Percentiles rank a stretch among this genome's conserved stretches.
Conservation (phyloP, 2,888 invertebrate genomes). For the Euspilapteryx auroguttella region DNA sequence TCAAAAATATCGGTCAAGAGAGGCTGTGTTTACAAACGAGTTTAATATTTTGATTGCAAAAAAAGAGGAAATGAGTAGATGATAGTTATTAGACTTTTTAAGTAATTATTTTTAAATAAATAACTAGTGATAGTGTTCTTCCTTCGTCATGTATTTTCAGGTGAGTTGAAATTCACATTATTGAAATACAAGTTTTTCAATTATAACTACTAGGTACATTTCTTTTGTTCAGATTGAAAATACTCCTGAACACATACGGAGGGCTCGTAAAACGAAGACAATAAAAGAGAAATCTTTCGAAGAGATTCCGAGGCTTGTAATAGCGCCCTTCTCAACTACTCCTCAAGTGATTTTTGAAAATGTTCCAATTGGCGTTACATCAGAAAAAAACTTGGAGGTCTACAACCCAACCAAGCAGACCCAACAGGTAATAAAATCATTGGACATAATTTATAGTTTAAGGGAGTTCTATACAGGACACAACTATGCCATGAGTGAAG, state of each 20-base stretch:
- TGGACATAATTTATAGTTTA: no score
- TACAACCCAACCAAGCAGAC: conserved; percentile 55
- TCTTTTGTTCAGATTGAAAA: conserved; percentile 45
- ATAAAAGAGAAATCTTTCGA: conserved; percentile 21
- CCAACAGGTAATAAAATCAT: conserved; percentile 29
- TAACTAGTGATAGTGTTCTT: no score
- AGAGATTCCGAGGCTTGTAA: conserved; percentile 50
- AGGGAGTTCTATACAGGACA: no score
- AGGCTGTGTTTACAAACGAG: no score
- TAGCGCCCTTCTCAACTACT: conserved; percentile 69
- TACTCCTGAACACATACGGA: conserved; percentile 42
- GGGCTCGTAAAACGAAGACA: conserved; percentile 27
- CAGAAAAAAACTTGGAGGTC: conserved; percentile 56
- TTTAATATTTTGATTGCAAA: no score
- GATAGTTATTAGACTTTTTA: no score
- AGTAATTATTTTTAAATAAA: no score
- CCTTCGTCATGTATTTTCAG: conserved; percentile 36
- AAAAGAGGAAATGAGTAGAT: no score
- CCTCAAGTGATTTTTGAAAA: conserved; percentile 71
- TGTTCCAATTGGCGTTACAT: conserved; percentile 59
- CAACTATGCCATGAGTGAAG: no score
- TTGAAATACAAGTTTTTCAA: no score
- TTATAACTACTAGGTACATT: no score
- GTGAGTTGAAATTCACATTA: conserved; percentile 13
- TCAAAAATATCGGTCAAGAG: no score